Evolutionary conservation across 53 echinoderm and acorn worm genomes (phyloP), one percentile per base, ranked within the genome.

Genomic region (Paracentrotus lividus): DNA sequence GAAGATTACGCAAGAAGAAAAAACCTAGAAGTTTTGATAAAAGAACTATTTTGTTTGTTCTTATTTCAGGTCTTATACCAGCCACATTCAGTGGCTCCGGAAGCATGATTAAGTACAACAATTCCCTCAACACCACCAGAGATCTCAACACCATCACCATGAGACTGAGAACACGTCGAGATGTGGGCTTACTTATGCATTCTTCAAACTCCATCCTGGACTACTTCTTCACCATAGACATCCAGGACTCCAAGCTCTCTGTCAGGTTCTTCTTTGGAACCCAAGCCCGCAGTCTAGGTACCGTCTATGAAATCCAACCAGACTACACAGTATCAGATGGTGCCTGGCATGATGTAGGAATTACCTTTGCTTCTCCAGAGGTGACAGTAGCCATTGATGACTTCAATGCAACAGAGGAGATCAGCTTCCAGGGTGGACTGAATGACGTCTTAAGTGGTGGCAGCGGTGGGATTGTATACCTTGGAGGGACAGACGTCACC

Each of bases 301-400:
- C 85, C 24, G 4, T 18, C 1, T 88, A 88, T 66, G 90, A 65
- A 42, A 51, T 90, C 44, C 1, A 5, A 20, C 54, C 45, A 13
- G 47, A 29, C 21, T 27, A 43, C 54, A 2, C 18, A 20, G 93
- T 99, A 16, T 88, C 94, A 33, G 96, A 99, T 51, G 99, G 97
- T 31, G 68, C n/a, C 4, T 99, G 97, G 97, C 99, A 99, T 68
- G 94, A 95, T 33, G 85, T 99, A 18, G 42, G 54, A 1, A 53
- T 99, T 18, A 45, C 34, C 12, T 88, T 99, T 85, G 59, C 77
- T 0, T 86, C 85, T 18, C 51, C 56, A 13, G 27, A 60, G 52
- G 47, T 90, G 23, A 92, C 87, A 52, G 6, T 95, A 23, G 36
- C 65, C 2, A 84, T 95, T 7, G 95, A 93, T 90, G 44, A 18